phyloP scores from a whole-genome alignment of 2,113 vertebrate species.

The Cynocephalus volans region DNA sequence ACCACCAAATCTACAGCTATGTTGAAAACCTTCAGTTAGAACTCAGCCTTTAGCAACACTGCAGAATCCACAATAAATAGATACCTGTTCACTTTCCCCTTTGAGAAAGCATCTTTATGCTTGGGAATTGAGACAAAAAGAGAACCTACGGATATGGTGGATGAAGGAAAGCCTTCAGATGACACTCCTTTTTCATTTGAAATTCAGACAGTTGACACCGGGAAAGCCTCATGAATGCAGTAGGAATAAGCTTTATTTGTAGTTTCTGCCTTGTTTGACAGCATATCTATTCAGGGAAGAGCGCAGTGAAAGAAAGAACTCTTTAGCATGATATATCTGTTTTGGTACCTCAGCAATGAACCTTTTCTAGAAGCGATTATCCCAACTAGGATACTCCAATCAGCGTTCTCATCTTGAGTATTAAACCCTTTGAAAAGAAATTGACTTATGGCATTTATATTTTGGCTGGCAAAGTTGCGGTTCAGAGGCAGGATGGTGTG shows the following conservation, averaged over 20 bases:
- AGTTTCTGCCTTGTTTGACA: constrained; percentile 52
- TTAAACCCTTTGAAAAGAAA: constrained; percentile 73
- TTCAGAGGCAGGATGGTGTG: neutral
- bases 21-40: constrained; percentile 45
- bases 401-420: constrained; percentile 47
- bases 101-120: constrained; percentile 7
- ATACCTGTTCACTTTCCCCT: neutral
- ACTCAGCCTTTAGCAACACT: constrained; percentile 18
- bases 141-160: neutral
- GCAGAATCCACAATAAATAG: neutral
- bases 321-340: neutral
- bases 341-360: constrained; percentile 54
- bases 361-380: constrained; percentile 26
- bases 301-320: neutral
- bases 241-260: constrained; percentile 63
- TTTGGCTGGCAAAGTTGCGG: constrained; percentile 37
- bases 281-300: constrained; percentile 67
- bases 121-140: constrained; percentile 18
- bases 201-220: constrained; percentile 40
- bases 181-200: constrained; percentile 2
- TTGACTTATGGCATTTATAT: constrained; percentile 58
- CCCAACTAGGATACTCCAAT: constrained; percentile 13
- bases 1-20: neutral
- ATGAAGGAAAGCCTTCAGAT: constrained; percentile 30
- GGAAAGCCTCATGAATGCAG: constrained; percentile 27